These are phyloP conservation scores for Umimayanthus kanabou DNA, from an alignment of 92 coral and sea anemone genomes.

Conservation along the genomic window DNA sequence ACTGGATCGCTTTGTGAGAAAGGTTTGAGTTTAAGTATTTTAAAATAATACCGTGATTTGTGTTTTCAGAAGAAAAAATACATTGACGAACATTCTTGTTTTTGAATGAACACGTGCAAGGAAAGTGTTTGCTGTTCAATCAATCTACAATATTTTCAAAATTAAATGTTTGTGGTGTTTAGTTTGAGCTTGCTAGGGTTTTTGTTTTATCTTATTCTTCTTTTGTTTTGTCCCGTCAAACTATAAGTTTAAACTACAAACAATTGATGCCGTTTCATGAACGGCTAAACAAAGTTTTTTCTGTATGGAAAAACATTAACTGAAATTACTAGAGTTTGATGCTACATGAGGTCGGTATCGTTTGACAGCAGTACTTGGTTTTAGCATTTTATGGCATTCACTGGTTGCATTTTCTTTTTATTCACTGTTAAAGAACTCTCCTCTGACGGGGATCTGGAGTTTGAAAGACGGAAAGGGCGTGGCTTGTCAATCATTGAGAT, in stretches of 20 bases:
- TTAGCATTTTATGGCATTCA: background rate
- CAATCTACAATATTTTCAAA: too few relatives aligned
- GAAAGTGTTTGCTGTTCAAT: too few relatives aligned
- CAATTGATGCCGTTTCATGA: too few relatives aligned
- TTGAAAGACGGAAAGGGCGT: conserved; percentile 70
- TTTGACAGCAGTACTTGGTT: background rate
- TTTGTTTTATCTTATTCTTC: too few relatives aligned
- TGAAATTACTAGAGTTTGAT: background rate
- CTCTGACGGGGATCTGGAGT: conserved; percentile 81
- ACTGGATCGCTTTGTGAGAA: conserved; percentile 78
- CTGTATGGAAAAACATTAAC: too few relatives aligned
- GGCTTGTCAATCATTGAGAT: conserved; percentile 72
- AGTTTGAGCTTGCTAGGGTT: too few relatives aligned
- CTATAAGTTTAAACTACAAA: too few relatives aligned
- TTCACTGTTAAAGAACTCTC: conserved; percentile 50
- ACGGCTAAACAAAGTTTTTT: background rate
- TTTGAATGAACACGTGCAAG: background rate
- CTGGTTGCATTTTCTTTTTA: background rate
- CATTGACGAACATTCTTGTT: background rate
- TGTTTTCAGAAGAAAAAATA: background rate
- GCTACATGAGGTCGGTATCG: background rate
- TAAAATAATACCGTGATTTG: background rate
- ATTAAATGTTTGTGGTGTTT: too few relatives aligned
- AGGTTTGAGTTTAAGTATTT: conserved; percentile 54
- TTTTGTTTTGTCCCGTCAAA: too few relatives aligned